Conservation (phyloP, 2,888 invertebrate genomes). For the Trissolcus brochymenae region DNA sequence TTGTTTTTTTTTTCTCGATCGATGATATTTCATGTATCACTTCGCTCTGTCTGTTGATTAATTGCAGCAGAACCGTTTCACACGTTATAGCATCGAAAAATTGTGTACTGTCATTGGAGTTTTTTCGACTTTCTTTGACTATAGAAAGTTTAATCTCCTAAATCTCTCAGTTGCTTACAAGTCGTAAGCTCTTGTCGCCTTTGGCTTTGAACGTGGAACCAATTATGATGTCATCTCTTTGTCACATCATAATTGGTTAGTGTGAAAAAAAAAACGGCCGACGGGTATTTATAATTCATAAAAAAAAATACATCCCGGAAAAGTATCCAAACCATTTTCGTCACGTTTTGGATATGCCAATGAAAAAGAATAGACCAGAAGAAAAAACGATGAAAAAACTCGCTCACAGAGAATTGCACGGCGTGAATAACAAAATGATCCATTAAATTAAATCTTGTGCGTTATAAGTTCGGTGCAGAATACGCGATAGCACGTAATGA, state of each 20-base stretch:
- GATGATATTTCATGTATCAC: conserved; percentile 36
- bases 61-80: conserved; percentile 38
- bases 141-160: conserved; percentile 56
- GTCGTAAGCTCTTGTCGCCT: conserved; percentile 53
- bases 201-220: conserved; percentile 55
- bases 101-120: conserved; percentile 21
- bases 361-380: background rate
- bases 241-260: conserved; percentile 53
- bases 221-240: conserved; percentile 57
- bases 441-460: conserved; percentile 41
- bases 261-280: conserved; percentile 38
- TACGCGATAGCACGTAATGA: conserved; percentile 31
- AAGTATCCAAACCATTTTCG: conserved; percentile 9
- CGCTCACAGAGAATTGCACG: conserved; percentile 5
- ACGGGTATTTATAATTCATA: conserved; percentile 41
- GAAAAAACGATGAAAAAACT: background rate
- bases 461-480: conserved; percentile 34
- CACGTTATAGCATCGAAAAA: conserved; percentile 33
- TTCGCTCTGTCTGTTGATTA: conserved; percentile 32
- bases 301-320: conserved; percentile 17
- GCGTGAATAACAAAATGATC: conserved; percentile 36
- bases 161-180: conserved; percentile 52
- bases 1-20: conserved; percentile 15
- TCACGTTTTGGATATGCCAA: conserved; percentile 28
- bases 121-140: conserved; percentile 52